These are phyloP conservation scores for Wasmannia auropunctata DNA, from an alignment of 1,140 invertebrate species.

Conservation along the genomic window DNA sequence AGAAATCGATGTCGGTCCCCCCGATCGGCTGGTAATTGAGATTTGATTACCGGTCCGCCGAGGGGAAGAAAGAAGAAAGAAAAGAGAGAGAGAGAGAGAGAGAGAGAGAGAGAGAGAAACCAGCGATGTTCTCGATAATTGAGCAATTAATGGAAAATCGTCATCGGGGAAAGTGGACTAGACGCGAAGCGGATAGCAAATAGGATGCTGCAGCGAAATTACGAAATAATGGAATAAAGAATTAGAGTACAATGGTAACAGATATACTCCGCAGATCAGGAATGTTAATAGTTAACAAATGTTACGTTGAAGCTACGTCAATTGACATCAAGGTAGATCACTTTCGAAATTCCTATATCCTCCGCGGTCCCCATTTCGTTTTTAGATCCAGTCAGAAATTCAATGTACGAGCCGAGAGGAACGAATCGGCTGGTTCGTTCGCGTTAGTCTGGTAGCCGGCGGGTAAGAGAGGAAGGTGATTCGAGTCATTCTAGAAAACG, in stretches of 20 bases:
- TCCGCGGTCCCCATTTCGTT: background rate
- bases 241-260: background rate
- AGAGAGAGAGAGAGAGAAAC: background rate
- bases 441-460: slow-evolving; percentile 9
- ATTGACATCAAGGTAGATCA: background rate
- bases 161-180: background rate
- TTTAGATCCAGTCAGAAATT: slow-evolving; percentile 25
- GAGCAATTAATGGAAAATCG: slow-evolving; percentile 3
- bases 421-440: slow-evolving; percentile 23
- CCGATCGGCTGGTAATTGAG: slow-evolving; percentile 51
- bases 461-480: slow-evolving; percentile 49
- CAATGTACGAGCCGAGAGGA: slow-evolving; percentile 17
- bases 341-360: background rate
- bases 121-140: background rate
- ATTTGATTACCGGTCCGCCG: slow-evolving; percentile 37
- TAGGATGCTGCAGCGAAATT: background rate
- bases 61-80: too few relatives aligned
- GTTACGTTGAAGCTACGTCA: background rate
- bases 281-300: background rate
- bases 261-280: background rate
- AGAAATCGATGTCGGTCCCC: slow-evolving; percentile 61
- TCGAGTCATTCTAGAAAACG: slow-evolving; percentile 68
- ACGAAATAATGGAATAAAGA: background rate
- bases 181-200: background rate
- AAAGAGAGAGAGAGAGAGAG: too few relatives aligned